Base-by-base conservation (phyloP, 2,888 invertebrate species). In the Aspidiotus rigidus region DNA sequence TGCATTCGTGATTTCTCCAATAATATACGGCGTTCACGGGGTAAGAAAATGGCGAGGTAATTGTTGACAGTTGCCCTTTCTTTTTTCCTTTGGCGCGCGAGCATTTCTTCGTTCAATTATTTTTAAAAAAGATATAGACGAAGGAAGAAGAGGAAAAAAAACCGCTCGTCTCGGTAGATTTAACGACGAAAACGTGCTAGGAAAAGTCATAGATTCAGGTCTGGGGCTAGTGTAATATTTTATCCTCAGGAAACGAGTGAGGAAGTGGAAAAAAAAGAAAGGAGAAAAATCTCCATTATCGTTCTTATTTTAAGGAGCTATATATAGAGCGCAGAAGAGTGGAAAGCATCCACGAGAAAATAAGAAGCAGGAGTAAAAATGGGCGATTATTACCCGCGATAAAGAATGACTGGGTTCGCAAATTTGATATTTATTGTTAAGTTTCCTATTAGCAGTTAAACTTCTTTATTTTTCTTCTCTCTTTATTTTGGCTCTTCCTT, bases 151-250 rank as follows among this genome's bases (percentile, higher is more conserved):
- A 49, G 3, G 49, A 49, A 49, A 49, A 44, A 49, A 49, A 28
- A 28, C 28, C 28, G 28, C n/a, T 49, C 49, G 49, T 49, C n/a
- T 49, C 49, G n/a, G 49, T 49, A 49, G 49, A 49, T 49, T 49
- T 49, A 49, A 49, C 49, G 49, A 49, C 49, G 49, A 49, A n/a
- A 49, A 49, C 49, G 49, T 49, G 49, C n/a, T 49, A n/a, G 49
- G n/a, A 49, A 49, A 49, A 49, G 49, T 49, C 49, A 49, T 49
- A 49, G 49, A 49, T 49, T 49, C 49, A n/a, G 49, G 49, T 49
- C 49, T 28, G 49, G 49, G 49, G 49, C 49, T 28, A 28, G 28
- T 28, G 28, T 28, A 28, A 28, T 28, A 28, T 28, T 28, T 28
- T 28, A 28, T 28, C 28, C 28, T 28, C 28, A 28, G 28, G 28